These are phyloP conservation scores for Itoplectis maculator DNA, from an alignment of 2,888 invertebrate species.

Conservation along the genomic window DNA sequence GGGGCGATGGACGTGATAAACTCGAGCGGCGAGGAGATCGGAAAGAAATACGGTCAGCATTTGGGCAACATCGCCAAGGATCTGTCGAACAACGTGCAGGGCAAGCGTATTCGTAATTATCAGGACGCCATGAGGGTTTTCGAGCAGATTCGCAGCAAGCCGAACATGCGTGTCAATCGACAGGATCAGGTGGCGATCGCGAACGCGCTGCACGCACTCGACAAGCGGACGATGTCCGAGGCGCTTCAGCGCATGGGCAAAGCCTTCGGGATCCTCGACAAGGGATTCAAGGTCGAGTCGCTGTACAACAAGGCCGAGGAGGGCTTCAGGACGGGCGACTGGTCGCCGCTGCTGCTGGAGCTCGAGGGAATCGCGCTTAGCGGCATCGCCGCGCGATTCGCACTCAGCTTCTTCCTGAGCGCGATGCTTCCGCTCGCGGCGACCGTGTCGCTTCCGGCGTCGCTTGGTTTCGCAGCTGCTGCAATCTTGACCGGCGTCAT, in stretches of 20 bases:
- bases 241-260: background rate
- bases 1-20: background rate
- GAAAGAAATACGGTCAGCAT: background rate
- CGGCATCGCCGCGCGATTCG: background rate
- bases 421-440: background rate
- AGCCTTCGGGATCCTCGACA: background rate
- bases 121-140: background rate
- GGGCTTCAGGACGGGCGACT: background rate
- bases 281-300: background rate
- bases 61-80: background rate
- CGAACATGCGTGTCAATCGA: background rate
- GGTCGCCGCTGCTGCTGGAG: background rate
- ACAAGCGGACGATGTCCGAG: background rate
- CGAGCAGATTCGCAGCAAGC: conserved; percentile 4
- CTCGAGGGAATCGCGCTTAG: background rate
- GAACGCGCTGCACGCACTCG: background rate
- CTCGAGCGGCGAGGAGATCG: background rate
- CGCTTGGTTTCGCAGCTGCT: background rate
- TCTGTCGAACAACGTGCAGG: background rate
- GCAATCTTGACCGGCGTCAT: background rate
- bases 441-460: background rate
- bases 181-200: background rate
- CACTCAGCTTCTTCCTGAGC: background rate
- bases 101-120: background rate
- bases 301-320: background rate